Conservation (phyloP, 1,140 invertebrate species). For the Drosophila bocqueti region DNA sequence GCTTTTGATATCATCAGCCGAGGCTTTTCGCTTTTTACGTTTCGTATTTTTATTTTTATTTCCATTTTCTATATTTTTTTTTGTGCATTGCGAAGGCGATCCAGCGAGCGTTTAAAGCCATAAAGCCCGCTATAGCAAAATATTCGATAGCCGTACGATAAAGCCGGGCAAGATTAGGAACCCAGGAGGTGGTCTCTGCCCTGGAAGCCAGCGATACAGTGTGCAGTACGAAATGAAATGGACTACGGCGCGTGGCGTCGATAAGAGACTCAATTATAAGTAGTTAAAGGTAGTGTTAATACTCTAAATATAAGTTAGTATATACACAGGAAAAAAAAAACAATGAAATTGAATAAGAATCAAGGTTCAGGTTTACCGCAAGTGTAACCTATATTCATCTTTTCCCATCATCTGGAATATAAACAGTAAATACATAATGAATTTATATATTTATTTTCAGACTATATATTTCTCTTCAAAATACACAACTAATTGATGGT, state of each 20-base stretch:
- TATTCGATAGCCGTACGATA: conserved; percentile 30
- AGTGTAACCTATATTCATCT: too few species aligned
- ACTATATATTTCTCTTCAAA: not conserved
- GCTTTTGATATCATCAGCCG: conserved; percentile 58
- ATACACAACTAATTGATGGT: conserved; percentile 49
- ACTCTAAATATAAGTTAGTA: not conserved
- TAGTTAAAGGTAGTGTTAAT: conserved; percentile 58
- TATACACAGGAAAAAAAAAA: not conserved
- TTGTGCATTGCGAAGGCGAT: conserved; percentile 42
- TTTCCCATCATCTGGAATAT: too few species aligned
- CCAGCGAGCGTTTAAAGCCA: conserved; percentile 28
- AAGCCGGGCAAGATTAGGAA: conserved; percentile 33
- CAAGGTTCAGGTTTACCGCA: too few species aligned
- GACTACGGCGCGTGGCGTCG: conserved; percentile 48
- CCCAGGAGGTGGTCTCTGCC: conserved; percentile 25
- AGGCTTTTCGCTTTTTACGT: conserved; percentile 29
- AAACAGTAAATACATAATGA: too few species aligned
- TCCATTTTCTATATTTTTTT: conserved; percentile 10
- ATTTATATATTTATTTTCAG: not conserved
- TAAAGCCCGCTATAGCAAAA: conserved; percentile 8
- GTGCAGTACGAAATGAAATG: not conserved
- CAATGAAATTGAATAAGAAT: too few species aligned
- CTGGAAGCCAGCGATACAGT: conserved; percentile 8
- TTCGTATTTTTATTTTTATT: not conserved
- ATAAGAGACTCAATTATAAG: conserved; percentile 44